Evolutionary conservation across 2,888 invertebrate species (phyloP), one percentile per base, ranked within the genome.

Genomic region (Brachylomia viminalis): DNA sequence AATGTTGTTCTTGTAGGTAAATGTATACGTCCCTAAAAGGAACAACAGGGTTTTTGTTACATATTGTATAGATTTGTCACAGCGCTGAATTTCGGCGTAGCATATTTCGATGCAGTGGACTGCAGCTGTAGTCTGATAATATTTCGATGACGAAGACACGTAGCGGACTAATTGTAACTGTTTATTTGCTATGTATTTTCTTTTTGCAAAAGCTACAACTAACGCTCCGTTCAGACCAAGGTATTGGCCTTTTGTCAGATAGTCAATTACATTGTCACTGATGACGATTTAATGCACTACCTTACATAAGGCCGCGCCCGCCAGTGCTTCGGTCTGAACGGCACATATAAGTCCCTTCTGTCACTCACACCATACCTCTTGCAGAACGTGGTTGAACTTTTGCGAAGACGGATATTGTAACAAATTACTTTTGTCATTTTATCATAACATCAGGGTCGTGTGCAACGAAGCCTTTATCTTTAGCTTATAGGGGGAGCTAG

Each of bases 381-480:
- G 27, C 17, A 73, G 74, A 61, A 56, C 58, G 59, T 59, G 62
- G 75, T 56, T 67, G 52, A 80, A 82, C 62, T 82, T 84, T 67
- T 33, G 58, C 54, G 42, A 58, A 80, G 75, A 80, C 62, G 80
- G 75, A 80, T 82, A 84, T 80, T 75, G 80, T 71, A 64, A 80
- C 80, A 82, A 82, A 82, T 82, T 80, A 84, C 84, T 84, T 81
- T 67, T 80, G 84, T 70, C 84, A 84, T 84, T 84, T 79, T 75
- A 71, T 75, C 80, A 68, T 84, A 70, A 70, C 67, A 59, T 75
- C 33, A 33, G 54, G 33, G n/a, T 67, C 61, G 52, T 59, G 52
- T 68, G 70, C 70, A 49, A 23, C 58, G 30, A 42, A 80, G 27
- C 42, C 75, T 81, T 45, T n/a, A 47, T 33, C 38, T 67, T n/a